Base-by-base conservation (phyloP, 2,113 vertebrate species). In the Mesocricetus auratus region DNA sequence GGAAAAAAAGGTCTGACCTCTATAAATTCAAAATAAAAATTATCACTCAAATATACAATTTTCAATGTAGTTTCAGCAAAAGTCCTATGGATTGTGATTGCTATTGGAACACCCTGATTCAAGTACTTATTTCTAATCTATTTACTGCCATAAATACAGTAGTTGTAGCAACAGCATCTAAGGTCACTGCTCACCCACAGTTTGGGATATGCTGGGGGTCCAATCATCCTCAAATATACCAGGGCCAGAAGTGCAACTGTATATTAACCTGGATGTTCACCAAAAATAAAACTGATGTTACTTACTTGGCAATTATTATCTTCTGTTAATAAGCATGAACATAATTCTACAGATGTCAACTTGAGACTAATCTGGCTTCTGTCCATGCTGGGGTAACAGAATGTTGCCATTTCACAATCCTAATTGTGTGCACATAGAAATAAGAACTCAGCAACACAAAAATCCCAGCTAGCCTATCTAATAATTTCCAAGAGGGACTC, bases 111-210 rank as follows among this genome's bases (percentile, higher is more conserved):
- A 83, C 31, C 24, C 31, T 87, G 62, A 22, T 3, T 75, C 68
- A 97, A 86, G 29, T 81, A 64, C 9, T 90, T 66, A 60, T 75
- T 53, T 90, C 85, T 95, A 64, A 88, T 62, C 39, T 16, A 78
- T 47, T 90, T 13, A 4, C 42, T n/a, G 3, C 89, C 17, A 78
- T 17, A 95, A 15, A 71, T 77, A 66, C 12, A 66, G 22, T 81
- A 85, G 15, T 81, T 88, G 47, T 24, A 29, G 22, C 92, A 74
- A 79, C 7, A 42, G 91, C 17, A 78, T n/a, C 39, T 77, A 77
- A 22, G 2, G 39, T 42, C 56, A 36, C 0, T 78, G 39, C 5
- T 12, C 7, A 66, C 93, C 53, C 0, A 53, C 82, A 87, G 33
- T 5, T 19, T 56, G 16, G 0, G 5, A 53, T 86, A 87, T 22